Evolutionary conservation across 2,888 invertebrate genomes (phyloP).

Genomic region (Elegia similella): DNA sequence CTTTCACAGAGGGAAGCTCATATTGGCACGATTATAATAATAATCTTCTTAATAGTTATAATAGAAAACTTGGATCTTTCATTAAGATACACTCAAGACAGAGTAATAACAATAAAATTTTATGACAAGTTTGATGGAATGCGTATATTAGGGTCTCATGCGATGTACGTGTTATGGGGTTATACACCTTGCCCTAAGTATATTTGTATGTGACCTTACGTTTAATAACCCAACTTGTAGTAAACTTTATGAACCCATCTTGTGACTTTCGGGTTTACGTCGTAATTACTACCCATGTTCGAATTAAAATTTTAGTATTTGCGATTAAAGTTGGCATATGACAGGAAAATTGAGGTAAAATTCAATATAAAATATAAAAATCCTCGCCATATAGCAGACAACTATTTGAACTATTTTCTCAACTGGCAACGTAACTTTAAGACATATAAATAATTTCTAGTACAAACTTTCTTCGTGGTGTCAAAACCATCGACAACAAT

Average conservation of each 20-base stretch:
- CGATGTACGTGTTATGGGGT: conserved; percentile 2
- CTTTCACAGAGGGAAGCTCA: too few relatives aligned
- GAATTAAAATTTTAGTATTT: neutral
- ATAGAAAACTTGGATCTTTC: neutral
- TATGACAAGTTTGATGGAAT: conserved; percentile 4
- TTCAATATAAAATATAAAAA: too few relatives aligned
- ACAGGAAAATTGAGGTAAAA: too few relatives aligned
- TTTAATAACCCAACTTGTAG: conserved; percentile 11
- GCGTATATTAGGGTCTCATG: neutral
- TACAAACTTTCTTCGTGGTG: too few relatives aligned
- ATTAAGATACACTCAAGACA: neutral
- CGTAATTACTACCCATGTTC: neutral
- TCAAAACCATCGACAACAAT: too few relatives aligned
- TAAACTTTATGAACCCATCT: conserved; percentile 8
- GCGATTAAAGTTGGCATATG: neutral
- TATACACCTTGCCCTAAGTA: neutral
- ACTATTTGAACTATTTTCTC: too few relatives aligned
- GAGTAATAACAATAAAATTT: conserved; percentile 8
- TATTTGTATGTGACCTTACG: conserved; percentile 9
- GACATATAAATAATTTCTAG: too few relatives aligned
- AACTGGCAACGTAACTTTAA: too few relatives aligned
- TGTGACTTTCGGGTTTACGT: neutral
- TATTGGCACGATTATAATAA: too few relatives aligned
- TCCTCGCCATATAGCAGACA: too few relatives aligned
- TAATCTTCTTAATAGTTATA: neutral